Evolutionary conservation across 2,797 vertebrate species (phyloP), one percentile per base, ranked within the genome.

Genomic region (Halcyon smyrnensis): DNA sequence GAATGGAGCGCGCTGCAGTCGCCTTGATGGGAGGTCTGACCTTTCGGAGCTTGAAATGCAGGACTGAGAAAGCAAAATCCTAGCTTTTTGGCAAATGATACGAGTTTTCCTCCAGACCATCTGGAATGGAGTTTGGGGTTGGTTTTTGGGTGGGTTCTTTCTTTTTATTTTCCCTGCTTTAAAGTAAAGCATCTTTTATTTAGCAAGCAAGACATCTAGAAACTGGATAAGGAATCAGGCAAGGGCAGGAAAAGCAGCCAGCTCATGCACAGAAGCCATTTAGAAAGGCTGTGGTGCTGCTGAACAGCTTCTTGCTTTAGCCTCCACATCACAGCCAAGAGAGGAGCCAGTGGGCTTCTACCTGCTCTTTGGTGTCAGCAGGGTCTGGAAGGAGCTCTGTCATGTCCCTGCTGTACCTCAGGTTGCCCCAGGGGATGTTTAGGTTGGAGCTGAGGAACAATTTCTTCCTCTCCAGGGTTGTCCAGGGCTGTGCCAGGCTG

Each of bases 1-100:
- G 75, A 25, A 53, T 4, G 10, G 64, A 51, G 60, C 2, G 12
- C 24, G 0, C 39, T 39, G 75, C 79, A 57, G n/a, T 76, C 27
- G 30, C 23, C 87, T 85, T 39, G 11, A 39, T 63, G 89, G 73
- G 43, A 83, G 91, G 91, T 86, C 77, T 91, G 89, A 84, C 88
- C 85, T 84, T 70, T n/a, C 48, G 11, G 48, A 32, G 63, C 74
- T 80, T 63, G 59, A 91, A 84, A 89, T 67, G 21, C 74, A 50
- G 82, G 43, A 27, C 59, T 5, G 59, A 30, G 85, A 63, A 67
- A 76, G 82, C 57, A 53, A 71, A 87, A 83, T 67, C 77, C 73
- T 25, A 10, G 27, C 32, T 48, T 57, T 63, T 28, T 91, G 86
- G 82, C 85, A 79, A 63, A 84, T 43, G 11, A 45, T 9, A 24